phyloP scores from a whole-genome alignment of 2,888 invertebrate species.

The Rhodophaea formosa region DNA sequence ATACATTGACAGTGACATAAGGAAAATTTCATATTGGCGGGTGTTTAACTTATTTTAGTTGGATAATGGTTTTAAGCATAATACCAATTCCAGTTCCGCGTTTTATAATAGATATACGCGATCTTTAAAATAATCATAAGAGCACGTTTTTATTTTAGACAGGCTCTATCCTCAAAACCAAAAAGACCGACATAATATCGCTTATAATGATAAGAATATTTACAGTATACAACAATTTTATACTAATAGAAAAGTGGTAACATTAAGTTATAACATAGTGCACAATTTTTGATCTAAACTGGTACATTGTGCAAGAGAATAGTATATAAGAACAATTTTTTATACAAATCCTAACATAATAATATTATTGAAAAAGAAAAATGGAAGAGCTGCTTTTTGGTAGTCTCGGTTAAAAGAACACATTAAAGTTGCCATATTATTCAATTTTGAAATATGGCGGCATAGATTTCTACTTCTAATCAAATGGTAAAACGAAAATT shows the following conservation, averaged over 20 bases:
- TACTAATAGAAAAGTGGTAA: constrained; percentile 11
- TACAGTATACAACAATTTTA: not conserved
- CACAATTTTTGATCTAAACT: not conserved
- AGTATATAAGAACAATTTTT: not conserved
- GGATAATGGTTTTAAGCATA: too few species aligned
- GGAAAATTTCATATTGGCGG: too few species aligned
- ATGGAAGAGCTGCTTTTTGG: constrained; percentile 15
- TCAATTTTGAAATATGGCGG: not conserved
- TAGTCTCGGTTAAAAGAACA: not conserved
- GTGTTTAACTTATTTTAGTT: too few species aligned
- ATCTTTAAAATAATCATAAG: not conserved
- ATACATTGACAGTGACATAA: not conserved
- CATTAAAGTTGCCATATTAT: not conserved
- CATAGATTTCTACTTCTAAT: not conserved
- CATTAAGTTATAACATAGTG: constrained; percentile 12
- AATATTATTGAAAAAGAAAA: constrained; percentile 3
- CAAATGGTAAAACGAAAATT: not conserved
- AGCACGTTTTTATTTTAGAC: not conserved
- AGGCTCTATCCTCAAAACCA: not conserved
- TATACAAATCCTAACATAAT: constrained; percentile 2
- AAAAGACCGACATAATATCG: not conserved
- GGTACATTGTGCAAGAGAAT: not conserved
- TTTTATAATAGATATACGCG: too few species aligned
- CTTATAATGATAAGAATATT: constrained; percentile 2
- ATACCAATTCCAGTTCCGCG: too few species aligned